phyloP scores from a whole-genome alignment of 2,888 invertebrate species.

The Podotricha telesiphe region DNA sequence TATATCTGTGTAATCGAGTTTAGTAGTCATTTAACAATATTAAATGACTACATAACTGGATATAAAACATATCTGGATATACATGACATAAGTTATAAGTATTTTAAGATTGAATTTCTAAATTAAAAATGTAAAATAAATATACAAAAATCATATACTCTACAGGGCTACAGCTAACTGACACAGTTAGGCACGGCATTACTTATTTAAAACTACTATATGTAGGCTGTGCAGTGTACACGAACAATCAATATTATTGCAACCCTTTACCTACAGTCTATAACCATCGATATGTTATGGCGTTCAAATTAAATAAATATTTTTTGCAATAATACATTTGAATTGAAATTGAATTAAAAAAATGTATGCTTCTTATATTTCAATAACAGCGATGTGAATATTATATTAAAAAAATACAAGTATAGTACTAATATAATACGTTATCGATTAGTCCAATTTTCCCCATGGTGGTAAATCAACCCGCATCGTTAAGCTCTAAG shows the following conservation, averaged over 20 bases:
- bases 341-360: too few relatives aligned
- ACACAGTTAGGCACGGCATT: conserved; percentile 1
- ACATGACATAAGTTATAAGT: too few relatives aligned
- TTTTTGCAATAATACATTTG: too few relatives aligned
- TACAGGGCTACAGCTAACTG: background rate
- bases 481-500: background rate
- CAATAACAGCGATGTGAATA: too few relatives aligned
- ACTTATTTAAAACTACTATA: conserved; percentile 37
- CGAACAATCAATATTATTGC: conserved; percentile 58
- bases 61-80: too few relatives aligned
- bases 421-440: background rate
- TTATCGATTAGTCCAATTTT: background rate
- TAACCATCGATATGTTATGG: background rate
- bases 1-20: too few relatives aligned
- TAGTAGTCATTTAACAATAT: too few relatives aligned
- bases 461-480: background rate
- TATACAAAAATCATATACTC: background rate
- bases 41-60: too few relatives aligned
- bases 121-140: background rate
- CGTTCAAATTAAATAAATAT: background rate
- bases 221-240: conserved; percentile 37
- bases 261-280: conserved; percentile 34
- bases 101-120: too few relatives aligned
- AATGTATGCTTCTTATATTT: too few relatives aligned
- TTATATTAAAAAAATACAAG: too few relatives aligned